Percentiles rank a stretch among this genome's conserved stretches.
phyloP scores from a whole-genome alignment of 2,113 vertebrate genomes.

The Carassius carassius region DNA sequence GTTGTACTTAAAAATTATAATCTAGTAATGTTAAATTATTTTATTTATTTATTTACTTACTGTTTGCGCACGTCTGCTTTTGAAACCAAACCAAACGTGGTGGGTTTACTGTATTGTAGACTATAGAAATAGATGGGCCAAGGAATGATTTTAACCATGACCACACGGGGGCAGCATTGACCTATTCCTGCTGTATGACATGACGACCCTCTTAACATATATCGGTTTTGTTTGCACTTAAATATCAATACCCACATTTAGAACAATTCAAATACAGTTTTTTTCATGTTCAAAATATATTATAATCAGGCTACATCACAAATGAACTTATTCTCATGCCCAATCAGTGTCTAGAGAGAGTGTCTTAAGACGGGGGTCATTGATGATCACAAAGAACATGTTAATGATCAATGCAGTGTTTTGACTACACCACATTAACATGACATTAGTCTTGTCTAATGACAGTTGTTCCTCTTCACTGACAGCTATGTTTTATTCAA shows the following conservation, averaged over 20 bases:
- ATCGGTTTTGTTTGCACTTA: background rate
- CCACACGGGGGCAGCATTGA: conserved; percentile 26
- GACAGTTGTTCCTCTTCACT: conserved; percentile 26
- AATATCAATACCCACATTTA: background rate
- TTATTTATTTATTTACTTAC: no score
- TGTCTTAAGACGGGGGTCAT: no score
- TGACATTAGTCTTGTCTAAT: background rate
- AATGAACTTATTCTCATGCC: background rate
- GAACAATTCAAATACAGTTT: background rate
- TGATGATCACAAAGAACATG: background rate
- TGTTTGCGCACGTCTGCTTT: background rate
- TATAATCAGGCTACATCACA: background rate
- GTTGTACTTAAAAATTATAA: background rate
- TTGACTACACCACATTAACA: background rate
- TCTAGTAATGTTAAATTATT: no score
- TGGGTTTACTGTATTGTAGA: no score
- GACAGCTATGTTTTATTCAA: conserved; percentile 26
- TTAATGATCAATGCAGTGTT: background rate
- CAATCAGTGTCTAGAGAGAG: background rate
- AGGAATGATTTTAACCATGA: background rate
- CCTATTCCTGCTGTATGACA: background rate
- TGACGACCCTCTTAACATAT: background rate
- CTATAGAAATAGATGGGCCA: no score
- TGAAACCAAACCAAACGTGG: background rate
- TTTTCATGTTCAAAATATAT: background rate